Conservation (phyloP, 2,888 invertebrate species). For the Ophion costatus region DNA sequence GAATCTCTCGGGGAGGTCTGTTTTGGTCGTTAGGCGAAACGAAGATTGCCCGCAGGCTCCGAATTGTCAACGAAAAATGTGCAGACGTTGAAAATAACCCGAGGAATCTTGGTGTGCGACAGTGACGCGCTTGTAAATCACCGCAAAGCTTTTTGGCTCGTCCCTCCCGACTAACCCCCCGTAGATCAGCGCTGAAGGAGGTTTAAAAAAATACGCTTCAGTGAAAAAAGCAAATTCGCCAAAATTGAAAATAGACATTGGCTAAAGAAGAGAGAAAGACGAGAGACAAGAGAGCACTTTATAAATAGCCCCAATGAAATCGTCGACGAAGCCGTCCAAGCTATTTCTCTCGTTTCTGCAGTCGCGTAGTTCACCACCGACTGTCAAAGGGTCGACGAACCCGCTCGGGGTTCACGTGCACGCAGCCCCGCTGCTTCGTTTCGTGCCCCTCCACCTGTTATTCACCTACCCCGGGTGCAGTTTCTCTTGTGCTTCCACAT, state of each 20-base stretch:
- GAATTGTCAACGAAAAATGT: background rate
- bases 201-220: background rate
- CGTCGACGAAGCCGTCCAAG: slow-evolving; percentile 53
- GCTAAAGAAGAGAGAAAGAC: background rate
- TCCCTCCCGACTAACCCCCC: too few relatives aligned
- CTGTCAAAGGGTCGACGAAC: slow-evolving; percentile 71
- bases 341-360: slow-evolving; percentile 57
- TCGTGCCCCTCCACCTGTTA: slow-evolving; percentile 52
- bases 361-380: slow-evolving; percentile 61
- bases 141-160: background rate
- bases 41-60: background rate
- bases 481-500: slow-evolving; percentile 36
- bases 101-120: background rate
- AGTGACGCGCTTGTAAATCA: background rate
- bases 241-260: background rate
- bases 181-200: background rate
- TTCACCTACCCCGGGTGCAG: slow-evolving; percentile 6
- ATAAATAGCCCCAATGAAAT: slow-evolving; percentile 37
- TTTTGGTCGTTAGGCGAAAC: too few relatives aligned
- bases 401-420: slow-evolving; percentile 40
- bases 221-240: slow-evolving; percentile 3
- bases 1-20: too few relatives aligned
- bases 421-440: slow-evolving; percentile 28
- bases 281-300: slow-evolving; percentile 2
- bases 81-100: slow-evolving; percentile 6